A percentile compares a stretch with the other conserved stretches of the same genome.
Conservation (phyloP, 2,888 invertebrate genomes). For the Leucania comma region DNA sequence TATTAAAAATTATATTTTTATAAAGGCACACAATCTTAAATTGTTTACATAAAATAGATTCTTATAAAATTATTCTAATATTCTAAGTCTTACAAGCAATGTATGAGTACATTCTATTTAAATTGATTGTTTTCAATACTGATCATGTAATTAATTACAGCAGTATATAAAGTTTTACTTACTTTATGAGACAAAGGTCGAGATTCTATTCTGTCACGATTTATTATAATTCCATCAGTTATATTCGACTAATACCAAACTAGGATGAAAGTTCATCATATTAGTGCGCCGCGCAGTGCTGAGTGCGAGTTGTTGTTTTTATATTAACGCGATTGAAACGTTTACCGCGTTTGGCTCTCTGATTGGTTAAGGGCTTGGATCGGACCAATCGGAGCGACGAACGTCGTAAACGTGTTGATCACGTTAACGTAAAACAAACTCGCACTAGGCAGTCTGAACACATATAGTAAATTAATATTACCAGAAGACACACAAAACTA, state of each 20-base stretch:
- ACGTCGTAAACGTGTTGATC: no score
- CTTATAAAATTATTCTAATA: neutral
- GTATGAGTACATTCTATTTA: slow-evolving; percentile 22
- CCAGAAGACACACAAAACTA: neutral
- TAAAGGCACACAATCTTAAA: slow-evolving; percentile 42
- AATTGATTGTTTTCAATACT: slow-evolving; percentile 27
- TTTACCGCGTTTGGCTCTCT: no score
- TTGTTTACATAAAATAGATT: slow-evolving; percentile 7
- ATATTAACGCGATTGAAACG: no score
- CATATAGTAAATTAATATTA: neutral
- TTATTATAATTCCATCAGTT: neutral
- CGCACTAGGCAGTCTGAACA: no score
- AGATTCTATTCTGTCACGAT: neutral
- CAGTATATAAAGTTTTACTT: neutral
- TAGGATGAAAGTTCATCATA: neutral
- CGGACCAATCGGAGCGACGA: no score
- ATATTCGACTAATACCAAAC: neutral
- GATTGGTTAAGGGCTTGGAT: no score
- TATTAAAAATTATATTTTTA: slow-evolving; percentile 34
- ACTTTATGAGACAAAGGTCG: neutral
- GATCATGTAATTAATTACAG: slow-evolving; percentile 2
- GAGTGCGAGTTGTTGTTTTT: no score
- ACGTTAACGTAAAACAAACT: no score
- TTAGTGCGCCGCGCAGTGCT: neutral
- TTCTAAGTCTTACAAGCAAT: slow-evolving; percentile 11